phyloP scores from a whole-genome alignment of 2,797 vertebrate genomes.

The Lophius americanus region DNA sequence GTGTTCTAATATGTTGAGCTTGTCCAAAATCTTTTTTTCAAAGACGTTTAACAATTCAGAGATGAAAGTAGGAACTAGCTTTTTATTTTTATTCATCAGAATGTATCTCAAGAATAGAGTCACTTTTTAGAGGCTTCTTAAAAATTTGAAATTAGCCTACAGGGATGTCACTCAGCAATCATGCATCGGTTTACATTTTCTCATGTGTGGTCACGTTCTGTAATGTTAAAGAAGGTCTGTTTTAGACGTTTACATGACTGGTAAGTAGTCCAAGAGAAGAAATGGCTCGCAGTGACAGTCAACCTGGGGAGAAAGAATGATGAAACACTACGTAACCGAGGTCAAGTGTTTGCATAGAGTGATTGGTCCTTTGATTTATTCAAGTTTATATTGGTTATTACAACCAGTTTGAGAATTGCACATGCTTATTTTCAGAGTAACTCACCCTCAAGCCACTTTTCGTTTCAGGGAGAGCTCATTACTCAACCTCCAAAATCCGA shows the following conservation, averaged over 20 bases:
- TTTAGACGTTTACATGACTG: slow-evolving; percentile 48
- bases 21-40: slow-evolving; percentile 41
- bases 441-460: neutral
- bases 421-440: slow-evolving; percentile 45
- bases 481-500: slow-evolving; percentile 66
- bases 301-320: slow-evolving; percentile 40
- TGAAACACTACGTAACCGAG: slow-evolving; percentile 57
- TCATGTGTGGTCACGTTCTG: slow-evolving; percentile 35
- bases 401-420: slow-evolving; percentile 53
- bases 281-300: slow-evolving; percentile 39
- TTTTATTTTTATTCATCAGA: slow-evolving; percentile 1
- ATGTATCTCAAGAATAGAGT: neutral
- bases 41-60: slow-evolving; percentile 30
- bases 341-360: slow-evolving; percentile 63
- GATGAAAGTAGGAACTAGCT: neutral
- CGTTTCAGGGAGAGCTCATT: slow-evolving; percentile 56
- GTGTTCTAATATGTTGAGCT: slow-evolving; percentile 36
- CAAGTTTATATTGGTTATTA: slow-evolving; percentile 58
- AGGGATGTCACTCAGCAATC: slow-evolving; percentile 11
- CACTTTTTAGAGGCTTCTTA: slow-evolving; percentile 7
- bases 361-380: slow-evolving; percentile 65
- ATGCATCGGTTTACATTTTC: slow-evolving; percentile 12
- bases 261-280: slow-evolving; percentile 50
- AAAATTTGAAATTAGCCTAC: neutral
- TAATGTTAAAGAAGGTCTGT: slow-evolving; percentile 27